Percentiles rank a stretch among this genome's conserved stretches.
Conservation (phyloP, 2,113 vertebrate genomes). For the Anser cygnoides region DNA sequence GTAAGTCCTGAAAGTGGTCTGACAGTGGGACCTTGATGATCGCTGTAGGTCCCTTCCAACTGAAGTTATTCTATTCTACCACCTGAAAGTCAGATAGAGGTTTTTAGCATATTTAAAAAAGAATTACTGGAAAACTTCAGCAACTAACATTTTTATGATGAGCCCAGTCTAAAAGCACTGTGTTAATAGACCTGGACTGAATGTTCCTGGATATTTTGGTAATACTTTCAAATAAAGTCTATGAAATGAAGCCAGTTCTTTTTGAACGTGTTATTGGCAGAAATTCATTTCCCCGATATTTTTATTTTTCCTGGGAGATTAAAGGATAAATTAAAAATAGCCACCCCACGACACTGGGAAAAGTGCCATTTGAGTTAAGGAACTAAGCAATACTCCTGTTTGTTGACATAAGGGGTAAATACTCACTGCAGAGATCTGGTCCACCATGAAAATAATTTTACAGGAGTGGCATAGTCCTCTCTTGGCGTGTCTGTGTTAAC, state of each 20-base stretch:
- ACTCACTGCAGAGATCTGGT: not conserved
- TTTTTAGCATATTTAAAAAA: not conserved
- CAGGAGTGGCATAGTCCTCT: not conserved
- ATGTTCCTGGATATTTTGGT: not conserved
- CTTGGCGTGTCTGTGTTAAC: not conserved
- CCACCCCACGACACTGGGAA: not conserved
- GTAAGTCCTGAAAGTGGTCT: not conserved
- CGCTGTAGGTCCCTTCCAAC: not conserved
- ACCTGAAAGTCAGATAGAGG: not conserved
- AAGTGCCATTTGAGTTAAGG: not conserved
- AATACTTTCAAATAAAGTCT: constrained; percentile 45
- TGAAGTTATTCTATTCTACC: not conserved
- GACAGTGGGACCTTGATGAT: not conserved
- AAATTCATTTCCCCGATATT: not conserved
- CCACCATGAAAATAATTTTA: too few species aligned
- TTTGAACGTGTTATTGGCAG: not conserved
- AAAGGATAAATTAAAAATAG: not conserved
- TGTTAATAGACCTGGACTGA: constrained; percentile 7
- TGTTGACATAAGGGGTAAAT: not conserved
- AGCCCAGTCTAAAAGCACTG: constrained; percentile 4
- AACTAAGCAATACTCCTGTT: not conserved
- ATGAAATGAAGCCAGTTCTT: not conserved
- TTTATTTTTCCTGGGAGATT: not conserved
- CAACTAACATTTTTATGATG: not conserved
- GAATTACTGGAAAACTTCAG: not conserved